Evolutionary conservation across 2,888 invertebrate genomes (phyloP).

Genomic region (Phyto melanocephala): DNA sequence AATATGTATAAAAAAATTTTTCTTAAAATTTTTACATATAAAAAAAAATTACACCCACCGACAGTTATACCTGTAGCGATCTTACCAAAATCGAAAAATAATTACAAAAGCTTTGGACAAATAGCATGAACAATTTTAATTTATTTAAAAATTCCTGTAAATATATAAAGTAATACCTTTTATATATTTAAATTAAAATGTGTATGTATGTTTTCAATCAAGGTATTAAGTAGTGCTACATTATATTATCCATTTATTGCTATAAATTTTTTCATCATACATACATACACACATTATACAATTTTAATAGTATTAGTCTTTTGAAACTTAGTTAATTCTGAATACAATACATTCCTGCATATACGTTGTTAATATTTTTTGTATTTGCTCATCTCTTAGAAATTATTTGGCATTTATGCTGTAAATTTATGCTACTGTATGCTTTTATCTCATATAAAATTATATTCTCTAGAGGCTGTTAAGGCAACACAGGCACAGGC

Average conservation of each 20-base stretch:
- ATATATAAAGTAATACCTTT: too few species aligned
- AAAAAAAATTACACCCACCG: too few species aligned
- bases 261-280: neutral
- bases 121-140: too few species aligned
- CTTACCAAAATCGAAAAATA: too few species aligned
- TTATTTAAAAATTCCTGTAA: too few species aligned
- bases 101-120: too few species aligned
- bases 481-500: neutral
- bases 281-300: neutral
- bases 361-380: neutral
- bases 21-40: too few species aligned
- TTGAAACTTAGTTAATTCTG: neutral
- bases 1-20: too few species aligned
- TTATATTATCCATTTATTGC: neutral
- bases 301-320: neutral
- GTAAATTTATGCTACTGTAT: constrained; percentile 16
- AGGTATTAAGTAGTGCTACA: neutral
- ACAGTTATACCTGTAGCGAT: too few species aligned
- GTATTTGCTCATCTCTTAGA: constrained; percentile 3
- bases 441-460: neutral
- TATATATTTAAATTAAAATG: too few species aligned
- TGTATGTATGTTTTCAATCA: neutral
- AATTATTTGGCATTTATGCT: constrained; percentile 11
- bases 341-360: neutral
- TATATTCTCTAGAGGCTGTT: neutral